Base-by-base conservation (phyloP, 2,888 invertebrate genomes). In the Augiades crinisus region DNA sequence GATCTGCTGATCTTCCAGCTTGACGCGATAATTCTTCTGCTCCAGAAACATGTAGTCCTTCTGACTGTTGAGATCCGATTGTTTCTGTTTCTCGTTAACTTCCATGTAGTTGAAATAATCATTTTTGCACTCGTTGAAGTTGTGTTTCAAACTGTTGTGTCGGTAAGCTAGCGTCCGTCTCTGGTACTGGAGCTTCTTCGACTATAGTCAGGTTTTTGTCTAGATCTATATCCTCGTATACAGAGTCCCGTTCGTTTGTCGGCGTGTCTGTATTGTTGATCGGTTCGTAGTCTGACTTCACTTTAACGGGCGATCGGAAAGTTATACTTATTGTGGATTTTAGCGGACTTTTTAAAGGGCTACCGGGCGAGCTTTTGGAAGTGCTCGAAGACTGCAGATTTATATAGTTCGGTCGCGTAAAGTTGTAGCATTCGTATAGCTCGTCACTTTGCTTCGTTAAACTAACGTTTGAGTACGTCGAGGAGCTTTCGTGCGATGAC, bases 301-400 rank as follows among this genome's bases (percentile, higher is more conserved):
- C 65, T 66, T 90, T 91, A 1, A 87, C 90, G 0, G 94, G 94
- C 2, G 93, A 93, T 67, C 93, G 86, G 68, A 94, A 94, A 1
- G 93, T 94, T 5, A 94, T 94, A 75, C 93, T 94, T 16, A 94
- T 94, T 0, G 94, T 94, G 1, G 94, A 93, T 67, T 93, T 91
- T 0, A 94, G 74, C 0, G 93, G 93, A 64, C 92, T 92, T 64
- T 88, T 86, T 6, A 87, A 61, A 0, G 89, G 89, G 1, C 79
- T 77, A 0, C 81, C 82, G 0, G 87, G 86, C 0, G 88, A 84
- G 38, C 84, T 83, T 63, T 86, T 88, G 1, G 83, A 84, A 0
- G 81, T 84, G 16, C 83, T 84, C 3, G 87, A 83, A 1, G 89
- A 87, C 14, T 83, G 81, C 14, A 90, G 54, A 54, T 90, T 88